Evolutionary conservation across 2,113 vertebrate species (phyloP).

Genomic region (Nettapus auritus): DNA sequence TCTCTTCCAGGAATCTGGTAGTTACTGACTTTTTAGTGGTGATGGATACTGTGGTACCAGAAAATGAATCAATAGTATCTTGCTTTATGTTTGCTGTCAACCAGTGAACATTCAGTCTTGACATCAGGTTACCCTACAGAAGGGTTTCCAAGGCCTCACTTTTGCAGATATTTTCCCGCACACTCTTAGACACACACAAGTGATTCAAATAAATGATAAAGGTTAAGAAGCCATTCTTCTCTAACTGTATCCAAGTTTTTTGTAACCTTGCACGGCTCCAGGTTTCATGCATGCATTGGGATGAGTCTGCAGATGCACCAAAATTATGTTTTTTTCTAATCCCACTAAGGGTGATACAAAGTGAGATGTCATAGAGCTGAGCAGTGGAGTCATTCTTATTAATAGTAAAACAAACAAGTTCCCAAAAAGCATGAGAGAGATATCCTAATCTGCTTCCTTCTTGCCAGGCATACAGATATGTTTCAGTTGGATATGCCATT

Average conservation of each 20-base stretch:
- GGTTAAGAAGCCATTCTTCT: background rate
- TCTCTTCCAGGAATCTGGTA: background rate
- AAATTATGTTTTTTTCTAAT: background rate
- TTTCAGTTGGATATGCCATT: background rate
- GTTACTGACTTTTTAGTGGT: background rate
- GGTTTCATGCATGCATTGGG: background rate
- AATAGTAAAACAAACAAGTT: background rate
- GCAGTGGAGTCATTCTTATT: background rate
- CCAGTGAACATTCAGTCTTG: background rate
- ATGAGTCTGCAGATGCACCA: background rate
- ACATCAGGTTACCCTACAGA: background rate
- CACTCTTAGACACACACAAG: background rate
- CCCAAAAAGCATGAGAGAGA: background rate
- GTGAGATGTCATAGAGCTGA: background rate
- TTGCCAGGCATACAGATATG: fast-evolving
- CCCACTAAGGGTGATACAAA: background rate
- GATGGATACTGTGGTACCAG: background rate
- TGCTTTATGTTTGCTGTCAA: background rate
- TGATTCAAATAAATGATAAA: background rate
- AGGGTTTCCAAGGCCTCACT: background rate
- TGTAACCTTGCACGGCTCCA: background rate
- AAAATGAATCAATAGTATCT: background rate
- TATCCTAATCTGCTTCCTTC: background rate
- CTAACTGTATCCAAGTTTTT: background rate
- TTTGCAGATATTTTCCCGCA: background rate